Evolutionary conservation across 2,797 vertebrate genomes (phyloP).

Genomic region (Danio kyathit): DNA sequence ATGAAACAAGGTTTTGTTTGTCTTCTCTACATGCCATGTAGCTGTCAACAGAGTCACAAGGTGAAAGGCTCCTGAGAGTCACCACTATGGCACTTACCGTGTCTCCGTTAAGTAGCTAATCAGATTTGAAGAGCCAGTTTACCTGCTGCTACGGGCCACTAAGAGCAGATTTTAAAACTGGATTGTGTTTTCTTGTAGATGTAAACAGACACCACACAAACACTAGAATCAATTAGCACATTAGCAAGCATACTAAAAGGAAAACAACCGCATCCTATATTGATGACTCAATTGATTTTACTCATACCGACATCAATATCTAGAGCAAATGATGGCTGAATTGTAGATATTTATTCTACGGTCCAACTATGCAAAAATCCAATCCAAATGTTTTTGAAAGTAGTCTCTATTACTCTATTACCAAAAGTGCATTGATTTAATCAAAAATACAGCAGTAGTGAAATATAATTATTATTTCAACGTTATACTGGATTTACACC

Average conservation of each 20-base stretch:
- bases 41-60: not conserved
- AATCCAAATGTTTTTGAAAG: not conserved
- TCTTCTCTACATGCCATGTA: conserved; percentile 1
- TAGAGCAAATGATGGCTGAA: not conserved
- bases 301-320: not conserved
- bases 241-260: conserved; percentile 1
- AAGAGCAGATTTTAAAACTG: not conserved
- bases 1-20: not conserved
- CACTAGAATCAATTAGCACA: not conserved
- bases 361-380: no score
- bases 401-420: not conserved
- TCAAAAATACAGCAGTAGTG: no score
- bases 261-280: not conserved
- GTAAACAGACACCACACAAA: not conserved
- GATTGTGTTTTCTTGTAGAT: not conserved
- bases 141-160: not conserved
- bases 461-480: no score
- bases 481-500: no score
- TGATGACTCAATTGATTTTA: not conserved
- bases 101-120: conserved; percentile 38
- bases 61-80: conserved; percentile 17
- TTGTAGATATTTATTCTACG: not conserved
- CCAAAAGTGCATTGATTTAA: no score
- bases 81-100: conserved; percentile 7
- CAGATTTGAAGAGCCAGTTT: conserved; percentile 27